phyloP scores from a whole-genome alignment of 2,888 invertebrate genomes.

The Aphrophora alni region DNA sequence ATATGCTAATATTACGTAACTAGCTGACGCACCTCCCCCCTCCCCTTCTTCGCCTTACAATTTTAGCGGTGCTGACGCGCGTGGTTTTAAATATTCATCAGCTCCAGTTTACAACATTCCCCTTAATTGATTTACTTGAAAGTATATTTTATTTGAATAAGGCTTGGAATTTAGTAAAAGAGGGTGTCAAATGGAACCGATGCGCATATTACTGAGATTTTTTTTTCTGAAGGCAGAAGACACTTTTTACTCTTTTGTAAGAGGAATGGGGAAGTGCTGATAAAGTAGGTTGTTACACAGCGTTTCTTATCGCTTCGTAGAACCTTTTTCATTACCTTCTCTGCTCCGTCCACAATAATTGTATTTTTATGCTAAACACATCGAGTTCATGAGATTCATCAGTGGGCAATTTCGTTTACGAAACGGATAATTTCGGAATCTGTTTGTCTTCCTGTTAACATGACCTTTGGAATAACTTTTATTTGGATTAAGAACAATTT shows the following conservation, averaged over 20 bases:
- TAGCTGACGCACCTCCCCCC: background rate
- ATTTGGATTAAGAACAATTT: too few relatives aligned
- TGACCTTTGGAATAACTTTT: too few relatives aligned
- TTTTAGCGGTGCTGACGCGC: background rate
- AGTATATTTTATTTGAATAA: slow-evolving; percentile 9
- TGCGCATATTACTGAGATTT: background rate
- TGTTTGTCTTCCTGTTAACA: background rate
- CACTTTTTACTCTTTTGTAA: background rate
- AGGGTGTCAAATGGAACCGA: background rate
- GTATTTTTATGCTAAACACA: background rate
- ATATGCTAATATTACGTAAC: background rate
- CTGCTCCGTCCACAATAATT: background rate
- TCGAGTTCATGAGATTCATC: background rate
- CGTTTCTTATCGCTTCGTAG: background rate
- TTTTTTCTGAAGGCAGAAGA: background rate
- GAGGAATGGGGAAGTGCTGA: background rate
- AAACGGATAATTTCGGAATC: background rate
- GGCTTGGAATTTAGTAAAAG: background rate
- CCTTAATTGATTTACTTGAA: background rate
- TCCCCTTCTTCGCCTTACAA: background rate
- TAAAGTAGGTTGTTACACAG: background rate
- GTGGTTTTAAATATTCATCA: slow-evolving; percentile 9
- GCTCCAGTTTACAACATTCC: background rate
- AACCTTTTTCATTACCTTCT: background rate
- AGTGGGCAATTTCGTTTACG: background rate